phyloP scores from a whole-genome alignment of 2,797 vertebrate species.

The Sylvilagus floridanus region DNA sequence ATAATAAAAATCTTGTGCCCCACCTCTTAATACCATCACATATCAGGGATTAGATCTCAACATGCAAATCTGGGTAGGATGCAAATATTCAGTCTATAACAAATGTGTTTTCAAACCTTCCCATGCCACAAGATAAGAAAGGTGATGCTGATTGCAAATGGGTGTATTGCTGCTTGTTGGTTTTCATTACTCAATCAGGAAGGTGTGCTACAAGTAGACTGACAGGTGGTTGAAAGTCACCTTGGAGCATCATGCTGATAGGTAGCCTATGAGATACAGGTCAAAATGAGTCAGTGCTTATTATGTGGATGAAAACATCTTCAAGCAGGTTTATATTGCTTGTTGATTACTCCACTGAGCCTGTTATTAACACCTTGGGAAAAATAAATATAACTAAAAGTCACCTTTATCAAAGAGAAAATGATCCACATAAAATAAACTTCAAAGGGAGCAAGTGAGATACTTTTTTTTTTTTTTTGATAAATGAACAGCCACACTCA shows the following conservation, averaged over 20 bases:
- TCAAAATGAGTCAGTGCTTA: conserved; percentile 72
- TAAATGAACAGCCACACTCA: not conserved
- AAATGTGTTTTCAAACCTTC: too few species aligned
- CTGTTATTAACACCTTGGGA: conserved; percentile 24
- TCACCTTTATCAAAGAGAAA: conserved; percentile 71
- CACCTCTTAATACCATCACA: too few species aligned
- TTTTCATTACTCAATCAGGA: conserved; percentile 68
- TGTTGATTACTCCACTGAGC: conserved; percentile 60
- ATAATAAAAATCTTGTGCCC: conserved; percentile 35
- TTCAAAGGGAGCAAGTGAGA: conserved; percentile 19
- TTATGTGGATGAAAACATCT: conserved; percentile 70
- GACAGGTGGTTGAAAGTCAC: conserved; percentile 50
- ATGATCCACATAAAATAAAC: conserved; percentile 51
- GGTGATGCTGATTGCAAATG: too few species aligned
- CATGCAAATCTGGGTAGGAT: too few species aligned
- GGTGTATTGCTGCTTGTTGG: not conserved
- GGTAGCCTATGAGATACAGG: conserved; percentile 34
- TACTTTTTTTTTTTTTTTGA: not conserved
- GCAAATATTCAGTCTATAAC: too few species aligned
- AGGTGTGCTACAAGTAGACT: conserved; percentile 18
- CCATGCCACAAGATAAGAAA: too few species aligned
- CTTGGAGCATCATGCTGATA: conserved; percentile 49
- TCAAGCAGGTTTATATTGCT: conserved; percentile 67
- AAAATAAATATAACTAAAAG: conserved; percentile 68
- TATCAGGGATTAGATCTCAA: too few species aligned